Conservation (phyloP, 2,888 invertebrate species). For the Acrobasis repandana region DNA sequence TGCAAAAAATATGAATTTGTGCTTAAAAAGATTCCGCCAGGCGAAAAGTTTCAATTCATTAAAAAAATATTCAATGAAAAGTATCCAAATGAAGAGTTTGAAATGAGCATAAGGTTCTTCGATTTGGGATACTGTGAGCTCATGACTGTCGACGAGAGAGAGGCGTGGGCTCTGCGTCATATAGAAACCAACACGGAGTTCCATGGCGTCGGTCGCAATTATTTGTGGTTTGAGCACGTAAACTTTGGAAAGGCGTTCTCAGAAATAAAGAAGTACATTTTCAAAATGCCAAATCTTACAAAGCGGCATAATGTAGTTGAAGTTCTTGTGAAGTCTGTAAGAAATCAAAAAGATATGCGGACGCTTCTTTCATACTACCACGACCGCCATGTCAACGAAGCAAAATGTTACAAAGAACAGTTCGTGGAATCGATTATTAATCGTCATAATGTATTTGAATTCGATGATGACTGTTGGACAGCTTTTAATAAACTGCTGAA, state of each 20-base stretch:
- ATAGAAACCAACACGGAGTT: slow-evolving; percentile 46
- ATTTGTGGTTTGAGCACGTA: slow-evolving; percentile 54
- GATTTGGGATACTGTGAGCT: slow-evolving; percentile 39
- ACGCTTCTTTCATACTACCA: slow-evolving; percentile 53
- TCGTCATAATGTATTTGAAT: slow-evolving; percentile 46
- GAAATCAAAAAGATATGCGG: slow-evolving; percentile 45
- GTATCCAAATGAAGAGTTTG: slow-evolving; percentile 49
- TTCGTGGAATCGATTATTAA: slow-evolving; percentile 46
- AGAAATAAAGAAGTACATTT: slow-evolving; percentile 47
- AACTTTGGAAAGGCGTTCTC: slow-evolving; percentile 50
- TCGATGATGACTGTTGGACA: slow-evolving; percentile 53
- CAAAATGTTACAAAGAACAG: slow-evolving; percentile 36
- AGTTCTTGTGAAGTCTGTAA: slow-evolving; percentile 45
- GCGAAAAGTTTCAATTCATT: slow-evolving; percentile 45
- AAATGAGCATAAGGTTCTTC: slow-evolving; percentile 47
- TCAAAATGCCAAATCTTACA: slow-evolving; percentile 37
- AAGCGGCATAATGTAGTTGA: slow-evolving; percentile 46
- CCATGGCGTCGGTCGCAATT: slow-evolving; percentile 45
- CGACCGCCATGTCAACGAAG: slow-evolving; percentile 57
- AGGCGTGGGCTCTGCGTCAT: slow-evolving; percentile 56
- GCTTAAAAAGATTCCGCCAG: slow-evolving; percentile 45
- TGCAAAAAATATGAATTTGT: slow-evolving; percentile 41
- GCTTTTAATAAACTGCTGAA: slow-evolving; percentile 52
- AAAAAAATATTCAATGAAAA: slow-evolving; percentile 46
- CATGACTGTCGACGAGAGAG: slow-evolving; percentile 48